A percentile compares a stretch with the other conserved stretches of the same genome.
phyloP scores from a whole-genome alignment of 2,113 vertebrate genomes.

The Polypterus bichir region DNA sequence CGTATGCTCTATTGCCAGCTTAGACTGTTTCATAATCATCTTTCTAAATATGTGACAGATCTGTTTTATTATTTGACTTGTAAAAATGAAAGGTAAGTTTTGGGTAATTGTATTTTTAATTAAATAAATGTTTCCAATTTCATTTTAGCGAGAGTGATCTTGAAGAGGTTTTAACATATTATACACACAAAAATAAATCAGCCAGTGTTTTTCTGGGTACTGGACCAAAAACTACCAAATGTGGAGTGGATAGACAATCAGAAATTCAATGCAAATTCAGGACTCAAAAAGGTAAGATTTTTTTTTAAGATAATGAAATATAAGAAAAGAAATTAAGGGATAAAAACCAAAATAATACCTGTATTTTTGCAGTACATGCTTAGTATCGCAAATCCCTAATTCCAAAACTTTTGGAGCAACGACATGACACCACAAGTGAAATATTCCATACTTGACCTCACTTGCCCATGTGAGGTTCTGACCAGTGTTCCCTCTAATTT shows the following conservation, averaged over 20 bases:
- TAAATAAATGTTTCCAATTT: conserved; percentile 26
- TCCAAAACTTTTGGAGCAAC: too few species aligned
- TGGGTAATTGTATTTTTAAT: background rate
- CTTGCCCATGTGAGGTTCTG: too few species aligned
- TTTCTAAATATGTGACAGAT: too few species aligned
- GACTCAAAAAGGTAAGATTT: conserved; percentile 54
- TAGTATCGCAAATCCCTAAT: too few species aligned
- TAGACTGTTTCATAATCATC: too few species aligned
- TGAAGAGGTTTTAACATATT: conserved; percentile 88
- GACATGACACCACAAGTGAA: too few species aligned
- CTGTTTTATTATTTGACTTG: too few species aligned
- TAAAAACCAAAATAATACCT: conserved; percentile 27
- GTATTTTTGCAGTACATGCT: too few species aligned
- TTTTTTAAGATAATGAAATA: conserved; percentile 12
- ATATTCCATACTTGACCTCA: too few species aligned
- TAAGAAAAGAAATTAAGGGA: conserved; percentile 16
- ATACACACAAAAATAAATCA: conserved; percentile 84
- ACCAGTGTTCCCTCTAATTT: too few species aligned
- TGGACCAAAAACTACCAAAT: conserved; percentile 43
- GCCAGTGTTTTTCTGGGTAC: conserved; percentile 76
- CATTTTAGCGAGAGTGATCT: conserved; percentile 75
- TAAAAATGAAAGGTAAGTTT: too few species aligned
- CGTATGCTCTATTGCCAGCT: too few species aligned
- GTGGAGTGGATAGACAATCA: conserved; percentile 7
- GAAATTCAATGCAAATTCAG: conserved; percentile 23